Base-by-base conservation (phyloP, 2,888 invertebrate genomes). In the Ectobius pallidus region DNA sequence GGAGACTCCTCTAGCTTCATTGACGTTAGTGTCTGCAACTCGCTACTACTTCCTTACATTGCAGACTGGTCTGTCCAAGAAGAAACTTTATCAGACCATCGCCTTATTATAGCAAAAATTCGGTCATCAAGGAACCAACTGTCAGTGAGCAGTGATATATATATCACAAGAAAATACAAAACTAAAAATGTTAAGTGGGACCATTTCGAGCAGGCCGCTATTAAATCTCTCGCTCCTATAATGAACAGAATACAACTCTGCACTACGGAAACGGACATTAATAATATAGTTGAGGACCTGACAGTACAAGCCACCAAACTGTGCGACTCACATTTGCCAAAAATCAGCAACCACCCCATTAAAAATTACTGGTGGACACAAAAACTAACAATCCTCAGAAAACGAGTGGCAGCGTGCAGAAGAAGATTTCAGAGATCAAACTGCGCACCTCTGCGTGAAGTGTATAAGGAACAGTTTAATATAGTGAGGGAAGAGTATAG, bases 361-460 rank as follows among this genome's bases (percentile, higher is more conserved):
- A 61, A 61, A 61, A 61, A 61, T 18, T 61, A 61, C 16, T 61
- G 61, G 61, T 30, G 61, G 18, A 30, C 61, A 30, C 30, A 61
- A 30, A 11, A n/a, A 30, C 32, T 61, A 30, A 30, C 61, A 30
- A 61, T 61, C 3, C 9, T 61, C 2, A 30, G 61, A 30, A 27
- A 61, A n/a, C 11, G 27, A 6, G 2, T 61, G 4, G 7, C 30
- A 22, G 61, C 61, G 2, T 30, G 32, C 18, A 18, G n/a, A 27
- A 61, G 61, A 61, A 3, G 61, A 7, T 61, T 16, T 22, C 16
- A 61, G 30, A 14, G 61, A 32, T 30, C 49, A 14, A 6, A 30
- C 27, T 61, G 61, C 18, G 9, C 61, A 61, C 14, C 18, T 6
- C 7, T 52, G 6, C 18, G 22, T 3, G 4, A 52, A 22, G 22